A percentile compares a stretch with the other conserved stretches of the same genome.
phyloP scores from a whole-genome alignment of 2,113 vertebrate species.

The Trichechus manatus region DNA sequence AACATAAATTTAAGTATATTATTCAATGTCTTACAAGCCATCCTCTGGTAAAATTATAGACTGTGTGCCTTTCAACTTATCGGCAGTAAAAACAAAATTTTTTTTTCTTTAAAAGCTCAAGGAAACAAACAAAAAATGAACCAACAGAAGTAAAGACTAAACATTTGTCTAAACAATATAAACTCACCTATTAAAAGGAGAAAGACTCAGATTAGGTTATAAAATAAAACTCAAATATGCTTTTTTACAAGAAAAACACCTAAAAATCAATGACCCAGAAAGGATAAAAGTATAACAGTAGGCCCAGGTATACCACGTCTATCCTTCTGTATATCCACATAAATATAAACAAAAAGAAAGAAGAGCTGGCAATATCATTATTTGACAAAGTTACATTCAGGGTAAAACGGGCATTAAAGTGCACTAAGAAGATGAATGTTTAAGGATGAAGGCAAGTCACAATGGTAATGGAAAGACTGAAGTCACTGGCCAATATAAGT shows the following conservation, averaged over 20 bases:
- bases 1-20: not conserved
- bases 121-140: not conserved
- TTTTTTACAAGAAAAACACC: slow-evolving; percentile 40
- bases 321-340: not conserved
- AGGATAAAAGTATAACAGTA: not conserved
- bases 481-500: not conserved
- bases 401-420: not conserved
- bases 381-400: not conserved
- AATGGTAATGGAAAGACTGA: not conserved
- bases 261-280: slow-evolving; percentile 25
- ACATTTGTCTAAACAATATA: slow-evolving; percentile 7
- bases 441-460: not conserved
- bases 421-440: not conserved
- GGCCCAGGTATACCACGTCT: no score
- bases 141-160: not conserved
- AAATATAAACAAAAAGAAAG: slow-evolving; percentile 13
- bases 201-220: not conserved
- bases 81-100: slow-evolving; percentile 34
- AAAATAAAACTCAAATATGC: slow-evolving; percentile 30
- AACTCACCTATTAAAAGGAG: not conserved
- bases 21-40: not conserved
- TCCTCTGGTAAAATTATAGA: slow-evolving; percentile 19
- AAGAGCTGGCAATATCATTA: not conserved
- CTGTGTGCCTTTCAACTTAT: slow-evolving; percentile 3
- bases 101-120: not conserved